Percentiles rank a stretch among this genome's conserved stretches.
phyloP scores from a whole-genome alignment of 2,797 vertebrate genomes.

The Pangasius krempfi region DNA sequence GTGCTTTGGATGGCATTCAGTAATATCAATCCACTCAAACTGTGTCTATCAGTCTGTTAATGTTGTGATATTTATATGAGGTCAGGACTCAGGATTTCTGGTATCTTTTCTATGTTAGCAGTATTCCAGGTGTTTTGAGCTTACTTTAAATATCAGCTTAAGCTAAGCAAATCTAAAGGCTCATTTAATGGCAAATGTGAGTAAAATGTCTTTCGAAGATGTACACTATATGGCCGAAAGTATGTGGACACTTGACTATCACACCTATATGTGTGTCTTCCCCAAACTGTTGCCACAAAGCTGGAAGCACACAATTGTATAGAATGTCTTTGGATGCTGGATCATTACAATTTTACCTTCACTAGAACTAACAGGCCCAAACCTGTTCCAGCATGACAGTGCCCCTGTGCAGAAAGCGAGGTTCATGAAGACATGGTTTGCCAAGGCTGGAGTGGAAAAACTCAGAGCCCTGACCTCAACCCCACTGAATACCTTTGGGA shows the following conservation, averaged over 20 bases:
- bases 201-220: conserved; percentile 2
- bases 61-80: not conserved
- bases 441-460: not conserved
- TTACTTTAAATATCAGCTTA: not conserved
- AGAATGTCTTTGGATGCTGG: not conserved
- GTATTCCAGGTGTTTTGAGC: not conserved
- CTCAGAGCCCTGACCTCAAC: not conserved
- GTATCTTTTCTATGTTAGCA: not conserved
- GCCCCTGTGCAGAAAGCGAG: not conserved
- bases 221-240: not conserved
- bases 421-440: no score
- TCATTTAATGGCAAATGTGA: not conserved
- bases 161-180: not conserved
- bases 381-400: not conserved
- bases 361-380: not conserved
- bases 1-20: not conserved
- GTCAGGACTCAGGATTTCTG: not conserved
- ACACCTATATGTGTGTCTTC: not conserved
- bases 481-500: not conserved
- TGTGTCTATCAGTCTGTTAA: not conserved
- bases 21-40: not conserved
- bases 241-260: not conserved
- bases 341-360: not conserved
- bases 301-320: not conserved
- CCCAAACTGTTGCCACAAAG: not conserved